Evolutionary conservation across 2,888 invertebrate species (phyloP), one percentile per base, ranked within the genome.

Genomic region (Tenthredo mesomela): DNA sequence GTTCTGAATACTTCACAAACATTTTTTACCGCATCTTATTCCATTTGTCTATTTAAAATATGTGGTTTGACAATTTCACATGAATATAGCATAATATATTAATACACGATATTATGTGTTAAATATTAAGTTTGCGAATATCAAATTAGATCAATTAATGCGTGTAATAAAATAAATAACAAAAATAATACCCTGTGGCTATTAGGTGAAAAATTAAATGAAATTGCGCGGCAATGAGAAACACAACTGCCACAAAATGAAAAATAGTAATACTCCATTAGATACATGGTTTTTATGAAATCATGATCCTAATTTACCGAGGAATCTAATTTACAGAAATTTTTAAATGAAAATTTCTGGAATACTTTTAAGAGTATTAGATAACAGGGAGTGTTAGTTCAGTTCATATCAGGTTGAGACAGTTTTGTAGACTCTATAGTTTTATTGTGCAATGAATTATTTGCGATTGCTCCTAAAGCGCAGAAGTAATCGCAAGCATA

Each of bases 381-480:
- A 61, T 61, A 33, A 15, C 18, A 37, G 33, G 18, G 70, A 70
- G 29, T 50, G 33, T 54, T n/a, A n/a, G n/a, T n/a, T 6, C 18
- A 18, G 50, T 77, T 77, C 43, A 29, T 73, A 29, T 73, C 77
- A 80, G 25, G 15, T 80, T 80, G 61, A 61, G 61, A 47, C 80
- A 80, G 80, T 80, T 61, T 58, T n/a, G 50, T 61, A 58, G n/a
- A 77, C 54, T 77, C 54, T 47, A 40, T 43, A 40, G 29, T 54
- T 73, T 73, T 73, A 15, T 77, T 40, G 1, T 80, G 21, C 33
- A 4, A 65, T 61, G 37, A 21, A 12, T 43, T 58, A 61, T 61
- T 61, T 61, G 80, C 25, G 40, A 37, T 87, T 86, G 86, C 87
- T 89, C 90, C 91, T 91, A 90, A 89, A 88, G 91, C 91, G 90